Conservation (phyloP, 2,113 vertebrate genomes). For the Cromileptes altivelis region DNA sequence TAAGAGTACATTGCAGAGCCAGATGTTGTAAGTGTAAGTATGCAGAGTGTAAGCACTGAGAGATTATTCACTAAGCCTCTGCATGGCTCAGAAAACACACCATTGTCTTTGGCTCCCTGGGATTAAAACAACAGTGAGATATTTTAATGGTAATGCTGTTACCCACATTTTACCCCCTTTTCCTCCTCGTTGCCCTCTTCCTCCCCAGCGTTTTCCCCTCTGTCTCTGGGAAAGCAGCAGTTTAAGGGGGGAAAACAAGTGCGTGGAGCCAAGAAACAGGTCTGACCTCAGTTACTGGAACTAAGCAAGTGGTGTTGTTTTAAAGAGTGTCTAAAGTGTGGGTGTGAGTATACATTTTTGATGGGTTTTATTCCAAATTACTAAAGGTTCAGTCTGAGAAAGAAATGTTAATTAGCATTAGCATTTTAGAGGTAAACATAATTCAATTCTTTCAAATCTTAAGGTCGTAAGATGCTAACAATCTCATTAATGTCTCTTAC, state of each 20-base stretch:
- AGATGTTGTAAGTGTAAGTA: conserved; percentile 49
- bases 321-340: conserved; percentile 56
- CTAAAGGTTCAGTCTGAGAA: background rate
- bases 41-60: conserved; percentile 9
- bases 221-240: conserved; percentile 74
- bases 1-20: conserved; percentile 25
- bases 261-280: conserved; percentile 71
- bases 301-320: conserved; percentile 56
- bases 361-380: conserved; percentile 12
- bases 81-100: conserved; percentile 5
- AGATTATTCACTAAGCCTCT: conserved; percentile 18
- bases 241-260: conserved; percentile 75
- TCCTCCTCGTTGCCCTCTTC: conserved; percentile 48
- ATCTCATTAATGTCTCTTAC: background rate
- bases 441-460: background rate
- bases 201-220: conserved; percentile 58
- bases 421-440: conserved; percentile 1
- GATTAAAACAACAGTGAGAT: conserved; percentile 28
- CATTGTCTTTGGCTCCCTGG: conserved; percentile 16
- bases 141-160: conserved; percentile 11
- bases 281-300: conserved; percentile 71
- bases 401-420: background rate
- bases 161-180: conserved; percentile 45
- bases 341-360: conserved; percentile 62
- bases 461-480: background rate